Conservation (phyloP, 1,140 invertebrate species). For the Drosophila pseudoananassae region DNA sequence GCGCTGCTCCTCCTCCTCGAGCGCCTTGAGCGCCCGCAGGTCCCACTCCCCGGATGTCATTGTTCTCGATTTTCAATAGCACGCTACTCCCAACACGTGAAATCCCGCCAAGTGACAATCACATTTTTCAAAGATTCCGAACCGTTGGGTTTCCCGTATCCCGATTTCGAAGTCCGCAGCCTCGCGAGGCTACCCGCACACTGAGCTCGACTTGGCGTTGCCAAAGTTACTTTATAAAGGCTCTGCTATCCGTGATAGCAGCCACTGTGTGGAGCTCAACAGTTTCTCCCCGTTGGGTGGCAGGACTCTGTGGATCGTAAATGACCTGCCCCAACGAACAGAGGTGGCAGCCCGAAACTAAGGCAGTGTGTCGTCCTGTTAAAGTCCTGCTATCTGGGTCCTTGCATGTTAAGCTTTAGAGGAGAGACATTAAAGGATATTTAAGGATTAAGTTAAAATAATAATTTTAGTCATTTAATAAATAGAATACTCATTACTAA, state of each 20-base stretch:
- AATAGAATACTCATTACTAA: too few species aligned
- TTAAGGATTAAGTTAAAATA: not conserved
- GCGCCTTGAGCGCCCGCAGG: slow-evolving; percentile 78
- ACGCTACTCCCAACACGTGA: not conserved
- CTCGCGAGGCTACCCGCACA: slow-evolving; percentile 59
- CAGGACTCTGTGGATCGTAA: slow-evolving; percentile 62
- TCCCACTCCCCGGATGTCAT: slow-evolving; percentile 84
- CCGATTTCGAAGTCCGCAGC: slow-evolving; percentile 5
- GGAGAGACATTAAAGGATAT: not conserved
- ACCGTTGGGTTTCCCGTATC: not conserved
- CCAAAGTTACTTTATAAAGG: slow-evolving; percentile 67
- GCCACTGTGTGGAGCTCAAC: slow-evolving; percentile 14
- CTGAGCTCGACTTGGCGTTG: slow-evolving; percentile 42
- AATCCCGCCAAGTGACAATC: slow-evolving; percentile 28
- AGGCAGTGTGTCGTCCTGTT: slow-evolving; percentile 69
- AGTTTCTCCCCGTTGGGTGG: slow-evolving; percentile 15
- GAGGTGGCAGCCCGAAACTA: slow-evolving; percentile 27
- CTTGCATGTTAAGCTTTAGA: slow-evolving; percentile 2
- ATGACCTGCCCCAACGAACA: slow-evolving; percentile 56
- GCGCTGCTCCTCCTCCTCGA: slow-evolving; percentile 79
- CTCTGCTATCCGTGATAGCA: slow-evolving; percentile 36
- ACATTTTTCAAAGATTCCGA: slow-evolving; percentile 13
- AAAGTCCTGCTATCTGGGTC: slow-evolving; percentile 3
- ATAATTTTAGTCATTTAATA: too few species aligned
- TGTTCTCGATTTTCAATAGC: not conserved